phyloP scores from a whole-genome alignment of 2,113 vertebrate genomes.

The Orcinus orca region DNA sequence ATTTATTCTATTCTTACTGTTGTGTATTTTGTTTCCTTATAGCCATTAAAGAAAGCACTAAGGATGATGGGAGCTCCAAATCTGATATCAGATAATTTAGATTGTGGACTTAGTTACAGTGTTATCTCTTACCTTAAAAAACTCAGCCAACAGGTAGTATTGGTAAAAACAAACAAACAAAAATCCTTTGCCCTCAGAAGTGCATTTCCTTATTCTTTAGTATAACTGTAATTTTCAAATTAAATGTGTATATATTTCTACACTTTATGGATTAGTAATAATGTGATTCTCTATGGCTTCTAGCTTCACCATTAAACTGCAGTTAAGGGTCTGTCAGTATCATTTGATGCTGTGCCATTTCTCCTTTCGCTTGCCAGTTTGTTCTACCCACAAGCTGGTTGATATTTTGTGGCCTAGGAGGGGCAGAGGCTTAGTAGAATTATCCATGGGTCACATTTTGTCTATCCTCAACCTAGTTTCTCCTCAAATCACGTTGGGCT shows the following conservation, averaged over 20 bases:
- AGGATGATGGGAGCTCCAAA: slow-evolving; percentile 92
- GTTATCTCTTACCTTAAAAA: slow-evolving; percentile 93
- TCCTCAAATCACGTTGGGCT: slow-evolving; percentile 46
- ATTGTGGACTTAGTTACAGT: slow-evolving; percentile 93
- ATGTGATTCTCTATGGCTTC: slow-evolving; percentile 76
- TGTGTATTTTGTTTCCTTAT: slow-evolving; percentile 89
- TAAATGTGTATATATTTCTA: slow-evolving; percentile 76
- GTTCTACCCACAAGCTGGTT: slow-evolving; percentile 58
- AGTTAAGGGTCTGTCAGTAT: slow-evolving; percentile 74
- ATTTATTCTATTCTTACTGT: slow-evolving; percentile 87
- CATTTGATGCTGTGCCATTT: slow-evolving; percentile 64
- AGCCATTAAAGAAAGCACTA: slow-evolving; percentile 93
- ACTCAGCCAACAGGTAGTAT: slow-evolving; percentile 93
- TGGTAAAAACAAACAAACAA: slow-evolving; percentile 82
- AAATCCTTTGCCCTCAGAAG: slow-evolving; percentile 87
- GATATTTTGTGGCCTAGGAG: slow-evolving; percentile 58
- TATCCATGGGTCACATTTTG: slow-evolving; percentile 62
- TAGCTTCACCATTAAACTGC: slow-evolving; percentile 69
- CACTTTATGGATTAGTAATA: slow-evolving; percentile 68
- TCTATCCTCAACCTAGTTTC: slow-evolving; percentile 48
- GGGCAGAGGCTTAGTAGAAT: slow-evolving; percentile 64
- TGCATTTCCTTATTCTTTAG: slow-evolving; percentile 85
- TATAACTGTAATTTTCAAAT: slow-evolving; percentile 77
- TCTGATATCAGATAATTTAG: slow-evolving; percentile 91
- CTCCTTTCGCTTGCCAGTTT: slow-evolving; percentile 61